These are phyloP conservation scores for Pseudochaenichthys georgianus DNA, from an alignment of 2,797 vertebrate genomes.

Conservation along the genomic window DNA sequence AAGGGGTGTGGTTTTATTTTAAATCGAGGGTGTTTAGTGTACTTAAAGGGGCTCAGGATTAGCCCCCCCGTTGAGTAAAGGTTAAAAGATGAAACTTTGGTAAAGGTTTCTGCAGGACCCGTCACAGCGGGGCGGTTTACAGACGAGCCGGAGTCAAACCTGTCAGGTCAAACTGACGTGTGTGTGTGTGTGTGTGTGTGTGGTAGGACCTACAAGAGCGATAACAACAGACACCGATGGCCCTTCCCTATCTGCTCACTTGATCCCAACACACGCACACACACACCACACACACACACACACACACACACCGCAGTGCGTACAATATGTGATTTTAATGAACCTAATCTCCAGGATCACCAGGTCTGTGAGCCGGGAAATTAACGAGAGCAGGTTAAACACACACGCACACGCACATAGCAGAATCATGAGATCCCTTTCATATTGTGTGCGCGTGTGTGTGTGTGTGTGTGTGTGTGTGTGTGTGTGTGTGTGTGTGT, in stretches of 20 bases:
- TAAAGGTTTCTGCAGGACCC: constrained; percentile 23
- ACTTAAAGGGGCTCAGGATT: not conserved
- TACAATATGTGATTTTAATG: constrained; percentile 89
- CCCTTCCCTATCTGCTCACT: constrained; percentile 64
- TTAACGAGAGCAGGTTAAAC: constrained; percentile 95
- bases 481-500: too few species aligned
- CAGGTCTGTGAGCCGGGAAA: constrained; percentile 92
- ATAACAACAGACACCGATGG: constrained; percentile 62
- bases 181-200: not conserved
- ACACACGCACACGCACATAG: constrained; percentile 68
- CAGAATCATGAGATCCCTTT: constrained; percentile 85
- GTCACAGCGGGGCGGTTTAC: constrained; percentile 39
- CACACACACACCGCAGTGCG: constrained; percentile 55
- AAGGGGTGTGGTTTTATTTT: not conserved
- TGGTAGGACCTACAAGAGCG: constrained; percentile 44
- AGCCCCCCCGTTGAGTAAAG: constrained; percentile 30
- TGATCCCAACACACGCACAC: constrained; percentile 39
- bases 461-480: too few species aligned
- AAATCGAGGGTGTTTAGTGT: not conserved
- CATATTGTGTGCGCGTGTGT: too few species aligned
- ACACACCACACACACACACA: constrained; percentile 26
- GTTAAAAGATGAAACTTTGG: constrained; percentile 38
- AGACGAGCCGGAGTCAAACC: constrained; percentile 30
- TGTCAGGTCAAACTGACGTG: constrained; percentile 56
- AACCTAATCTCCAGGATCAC: constrained; percentile 94